phyloP scores from a whole-genome alignment of 2,113 vertebrate species.

The Hippocampus guttulatus region DNA sequence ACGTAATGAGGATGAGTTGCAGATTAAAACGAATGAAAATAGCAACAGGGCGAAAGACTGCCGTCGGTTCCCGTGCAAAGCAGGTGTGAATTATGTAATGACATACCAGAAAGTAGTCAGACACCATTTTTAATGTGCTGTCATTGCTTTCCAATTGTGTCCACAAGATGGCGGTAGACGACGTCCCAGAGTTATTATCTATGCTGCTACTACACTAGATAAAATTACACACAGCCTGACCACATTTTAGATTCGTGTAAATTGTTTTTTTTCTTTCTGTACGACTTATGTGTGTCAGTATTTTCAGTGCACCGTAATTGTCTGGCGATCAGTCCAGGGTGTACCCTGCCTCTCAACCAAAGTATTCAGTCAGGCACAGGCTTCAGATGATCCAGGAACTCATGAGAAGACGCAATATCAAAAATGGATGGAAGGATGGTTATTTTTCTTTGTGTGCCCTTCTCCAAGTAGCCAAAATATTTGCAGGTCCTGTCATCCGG shows the following conservation, averaged over 20 bases:
- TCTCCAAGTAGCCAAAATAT: not conserved
- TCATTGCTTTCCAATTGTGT: not conserved
- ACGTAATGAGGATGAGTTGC: not conserved
- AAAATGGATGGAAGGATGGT: no score
- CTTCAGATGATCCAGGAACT: no score
- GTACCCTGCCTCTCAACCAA: no score
- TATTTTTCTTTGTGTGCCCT: no score
- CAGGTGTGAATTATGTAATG: not conserved
- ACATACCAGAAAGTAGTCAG: not conserved
- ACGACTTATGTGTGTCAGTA: no score
- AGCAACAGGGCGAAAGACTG: not conserved
- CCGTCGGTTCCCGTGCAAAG: not conserved
- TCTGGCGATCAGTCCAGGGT: no score
- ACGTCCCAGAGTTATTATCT: not conserved
- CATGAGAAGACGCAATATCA: no score
- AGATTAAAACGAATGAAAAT: not conserved
- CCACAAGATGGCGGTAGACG: not conserved
- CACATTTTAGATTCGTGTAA: not conserved
- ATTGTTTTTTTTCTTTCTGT: not conserved
- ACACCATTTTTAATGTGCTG: not conserved
- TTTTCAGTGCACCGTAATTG: no score
- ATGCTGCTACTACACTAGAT: not conserved
- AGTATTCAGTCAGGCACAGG: no score
- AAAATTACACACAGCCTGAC: not conserved
- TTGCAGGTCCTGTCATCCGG: constrained; percentile 8